Conservation (phyloP, 2,797 vertebrate genomes). For the Bryconaethiops microstoma region DNA sequence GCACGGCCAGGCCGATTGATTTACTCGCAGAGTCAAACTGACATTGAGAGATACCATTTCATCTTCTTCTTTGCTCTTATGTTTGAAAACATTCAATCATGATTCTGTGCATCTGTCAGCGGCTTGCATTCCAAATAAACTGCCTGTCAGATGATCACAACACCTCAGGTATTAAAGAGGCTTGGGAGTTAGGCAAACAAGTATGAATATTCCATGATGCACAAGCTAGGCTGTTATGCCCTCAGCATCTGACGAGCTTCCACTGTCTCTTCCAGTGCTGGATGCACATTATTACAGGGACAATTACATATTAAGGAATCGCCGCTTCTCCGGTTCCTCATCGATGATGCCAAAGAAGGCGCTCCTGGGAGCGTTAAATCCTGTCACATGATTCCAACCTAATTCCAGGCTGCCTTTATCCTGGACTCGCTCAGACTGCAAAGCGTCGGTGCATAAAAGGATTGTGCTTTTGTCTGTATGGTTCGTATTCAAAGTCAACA, state of each 20-base stretch:
- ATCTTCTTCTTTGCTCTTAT: slow-evolving; percentile 10
- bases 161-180: slow-evolving; percentile 52
- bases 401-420: slow-evolving; percentile 13
- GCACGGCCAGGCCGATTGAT: background rate
- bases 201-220: slow-evolving; percentile 46
- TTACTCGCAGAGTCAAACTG: slow-evolving; percentile 9
- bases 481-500: slow-evolving; percentile 22
- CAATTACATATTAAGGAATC: slow-evolving; percentile 16
- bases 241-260: slow-evolving; percentile 29
- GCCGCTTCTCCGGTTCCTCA: background rate
- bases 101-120: slow-evolving; percentile 50
- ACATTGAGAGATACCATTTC: slow-evolving; percentile 22
- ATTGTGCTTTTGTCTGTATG: background rate
- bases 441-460: slow-evolving; percentile 5
- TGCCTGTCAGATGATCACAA: slow-evolving; percentile 50
- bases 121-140: slow-evolving; percentile 48
- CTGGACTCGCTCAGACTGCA: slow-evolving; percentile 2
- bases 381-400: slow-evolving; percentile 12
- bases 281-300: slow-evolving; percentile 17
- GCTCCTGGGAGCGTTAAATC: background rate
- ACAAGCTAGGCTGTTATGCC: slow-evolving; percentile 33
- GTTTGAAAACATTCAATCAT: slow-evolving; percentile 49
- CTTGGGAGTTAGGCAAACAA: slow-evolving; percentile 45
- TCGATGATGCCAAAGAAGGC: background rate
- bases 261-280: slow-evolving; percentile 1